A percentile compares a stretch with the other conserved stretches of the same genome.
Evolutionary conservation across 2,797 vertebrate genomes (phyloP).

Genomic region (Gastrophryne carolinensis): DNA sequence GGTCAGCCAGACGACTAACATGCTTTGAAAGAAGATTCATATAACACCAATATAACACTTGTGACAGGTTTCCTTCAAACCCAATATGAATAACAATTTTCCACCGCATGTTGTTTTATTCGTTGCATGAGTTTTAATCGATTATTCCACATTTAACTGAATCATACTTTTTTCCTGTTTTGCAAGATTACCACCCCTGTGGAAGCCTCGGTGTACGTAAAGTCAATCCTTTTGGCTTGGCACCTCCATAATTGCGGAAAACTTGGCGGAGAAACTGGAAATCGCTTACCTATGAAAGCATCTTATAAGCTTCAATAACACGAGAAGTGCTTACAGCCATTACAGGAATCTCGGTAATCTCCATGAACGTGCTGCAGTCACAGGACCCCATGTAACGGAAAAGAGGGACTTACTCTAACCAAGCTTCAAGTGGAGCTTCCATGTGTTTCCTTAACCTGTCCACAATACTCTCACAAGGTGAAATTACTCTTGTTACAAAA

Average conservation of each 20-base stretch:
- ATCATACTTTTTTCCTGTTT: too few relatives aligned
- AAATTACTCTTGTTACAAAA: too few relatives aligned
- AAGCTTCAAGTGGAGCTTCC: neutral
- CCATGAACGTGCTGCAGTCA: neutral
- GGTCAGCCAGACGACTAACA: too few relatives aligned
- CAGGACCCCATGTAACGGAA: neutral
- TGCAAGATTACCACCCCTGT: neutral
- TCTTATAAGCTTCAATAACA: neutral
- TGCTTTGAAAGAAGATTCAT: too few relatives aligned
- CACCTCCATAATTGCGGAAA: neutral
- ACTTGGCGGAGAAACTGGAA: neutral
- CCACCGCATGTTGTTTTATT: too few relatives aligned
- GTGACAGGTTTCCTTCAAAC: too few relatives aligned
- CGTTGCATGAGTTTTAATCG: too few relatives aligned
- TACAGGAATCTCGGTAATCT: neutral
- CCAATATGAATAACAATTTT: too few relatives aligned
- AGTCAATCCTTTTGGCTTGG: neutral
- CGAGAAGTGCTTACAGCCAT: neutral
- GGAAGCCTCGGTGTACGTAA: neutral
- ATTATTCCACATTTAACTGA: too few relatives aligned
- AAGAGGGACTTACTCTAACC: neutral
- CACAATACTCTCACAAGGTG: too few relatives aligned
- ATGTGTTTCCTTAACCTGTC: neutral
- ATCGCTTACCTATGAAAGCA: neutral
- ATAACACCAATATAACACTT: too few relatives aligned